Evolutionary conservation across 2,888 invertebrate genomes (phyloP).

Genomic region (Hypolimnas misippus): DNA sequence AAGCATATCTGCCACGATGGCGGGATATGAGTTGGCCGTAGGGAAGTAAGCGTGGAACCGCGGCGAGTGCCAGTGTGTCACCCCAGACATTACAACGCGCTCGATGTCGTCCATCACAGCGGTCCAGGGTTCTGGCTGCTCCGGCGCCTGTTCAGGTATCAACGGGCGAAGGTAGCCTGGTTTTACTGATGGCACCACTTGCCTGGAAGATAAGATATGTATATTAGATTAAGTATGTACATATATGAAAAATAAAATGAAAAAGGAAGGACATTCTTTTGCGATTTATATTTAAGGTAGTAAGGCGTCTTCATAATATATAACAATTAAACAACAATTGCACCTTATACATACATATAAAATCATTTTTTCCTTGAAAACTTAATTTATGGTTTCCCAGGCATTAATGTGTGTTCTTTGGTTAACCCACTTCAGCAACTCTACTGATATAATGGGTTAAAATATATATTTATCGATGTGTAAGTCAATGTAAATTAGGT

Average conservation of each 20-base stretch:
- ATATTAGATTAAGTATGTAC: not conserved
- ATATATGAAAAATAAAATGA: not conserved
- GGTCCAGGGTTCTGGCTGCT: constrained; percentile 94
- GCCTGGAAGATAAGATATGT: constrained; percentile 83
- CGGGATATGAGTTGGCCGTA: constrained; percentile 96
- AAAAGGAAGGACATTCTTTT: no score
- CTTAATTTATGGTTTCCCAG: no score
- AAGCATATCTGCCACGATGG: constrained; percentile 97
- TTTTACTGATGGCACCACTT: constrained; percentile 95
- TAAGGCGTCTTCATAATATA: no score
- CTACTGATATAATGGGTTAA: no score
- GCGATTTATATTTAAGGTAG: no score
- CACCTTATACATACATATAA: no score
- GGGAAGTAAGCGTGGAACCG: constrained; percentile 98
- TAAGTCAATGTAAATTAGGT: no score
- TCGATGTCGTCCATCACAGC: constrained; percentile 97
- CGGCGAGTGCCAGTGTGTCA: constrained; percentile 98
- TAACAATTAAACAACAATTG: no score
- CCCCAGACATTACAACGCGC: constrained; percentile 98
- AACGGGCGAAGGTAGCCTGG: constrained; percentile 96
- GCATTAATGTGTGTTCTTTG: no score
- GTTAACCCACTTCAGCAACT: no score
- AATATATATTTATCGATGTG: no score
- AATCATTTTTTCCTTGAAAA: no score
- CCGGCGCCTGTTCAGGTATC: constrained; percentile 93